Evolutionary conservation across 2,797 vertebrate species (phyloP).

Genomic region (Rhabdophis nuchalis): DNA sequence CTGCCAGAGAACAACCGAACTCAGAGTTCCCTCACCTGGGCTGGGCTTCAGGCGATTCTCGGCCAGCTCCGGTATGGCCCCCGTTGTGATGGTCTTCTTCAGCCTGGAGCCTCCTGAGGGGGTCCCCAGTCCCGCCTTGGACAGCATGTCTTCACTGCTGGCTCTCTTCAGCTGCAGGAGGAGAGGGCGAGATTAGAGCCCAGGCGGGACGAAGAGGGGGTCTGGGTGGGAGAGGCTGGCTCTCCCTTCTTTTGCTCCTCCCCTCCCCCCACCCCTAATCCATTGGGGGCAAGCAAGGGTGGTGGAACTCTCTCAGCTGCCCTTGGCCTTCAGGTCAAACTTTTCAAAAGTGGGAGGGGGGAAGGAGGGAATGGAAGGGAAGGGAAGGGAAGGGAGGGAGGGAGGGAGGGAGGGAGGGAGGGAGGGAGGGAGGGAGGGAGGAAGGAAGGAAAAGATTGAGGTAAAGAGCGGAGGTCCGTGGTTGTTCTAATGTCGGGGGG

Average conservation of each 20-base stretch:
- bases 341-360: not conserved
- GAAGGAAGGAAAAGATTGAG: no score
- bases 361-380: no score
- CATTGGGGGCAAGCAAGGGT: not conserved
- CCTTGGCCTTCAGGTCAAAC: not conserved
- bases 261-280: not conserved
- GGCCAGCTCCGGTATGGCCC: slow-evolving; percentile 85
- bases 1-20: not conserved
- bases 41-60: slow-evolving; percentile 79
- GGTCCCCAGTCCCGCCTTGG: slow-evolving; percentile 75
- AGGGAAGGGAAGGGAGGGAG: no score
- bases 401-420: not conserved
- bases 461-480: no score
- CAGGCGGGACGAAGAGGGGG: not conserved
- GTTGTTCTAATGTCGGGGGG: no score
- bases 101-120: slow-evolving; percentile 74
- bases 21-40: slow-evolving; percentile 71
- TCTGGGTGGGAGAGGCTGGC: rapidly evolving
- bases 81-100: slow-evolving; percentile 88
- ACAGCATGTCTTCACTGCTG: slow-evolving; percentile 91
- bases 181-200: not conserved
- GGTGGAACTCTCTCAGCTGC: not conserved
- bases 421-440: no score
- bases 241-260: not conserved
- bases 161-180: slow-evolving; percentile 85